Conservation (phyloP, 2,113 vertebrate genomes). For the Upupa epops region DNA sequence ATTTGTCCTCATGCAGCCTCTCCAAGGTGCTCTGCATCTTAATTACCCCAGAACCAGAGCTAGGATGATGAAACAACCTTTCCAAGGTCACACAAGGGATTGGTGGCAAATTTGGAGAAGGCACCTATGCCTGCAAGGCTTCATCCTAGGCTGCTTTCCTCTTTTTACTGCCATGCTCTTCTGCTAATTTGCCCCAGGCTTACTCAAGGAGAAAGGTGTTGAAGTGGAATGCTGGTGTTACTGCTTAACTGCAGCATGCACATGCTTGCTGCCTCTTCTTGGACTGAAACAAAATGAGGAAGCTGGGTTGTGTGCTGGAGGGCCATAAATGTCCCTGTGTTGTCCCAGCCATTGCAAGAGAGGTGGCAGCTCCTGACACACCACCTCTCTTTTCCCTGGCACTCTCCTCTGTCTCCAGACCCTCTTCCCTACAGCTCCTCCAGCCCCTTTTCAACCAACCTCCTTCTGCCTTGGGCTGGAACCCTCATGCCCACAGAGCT, state of each 20-base stretch:
- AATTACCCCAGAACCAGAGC: rapidly evolving
- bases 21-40: neutral
- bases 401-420: neutral
- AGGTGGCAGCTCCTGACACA: neutral
- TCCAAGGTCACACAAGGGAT: neutral
- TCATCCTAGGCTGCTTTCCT: neutral
- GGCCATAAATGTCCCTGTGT: neutral
- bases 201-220: neutral
- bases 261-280: neutral
- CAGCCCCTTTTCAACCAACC: neutral
- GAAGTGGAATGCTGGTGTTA: rapidly evolving
- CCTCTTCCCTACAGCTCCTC: neutral
- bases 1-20: neutral
- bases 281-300: neutral
- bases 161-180: neutral
- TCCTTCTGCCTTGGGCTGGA: neutral
- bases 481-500: neutral
- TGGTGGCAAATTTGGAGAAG: neutral
- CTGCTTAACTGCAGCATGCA: neutral
- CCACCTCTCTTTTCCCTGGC: neutral
- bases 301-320: neutral
- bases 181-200: neutral
- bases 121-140: neutral
- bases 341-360: neutral
- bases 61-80: neutral